Conservation (phyloP, 2,888 invertebrate species). For the Sarcophaga subvicina region DNA sequence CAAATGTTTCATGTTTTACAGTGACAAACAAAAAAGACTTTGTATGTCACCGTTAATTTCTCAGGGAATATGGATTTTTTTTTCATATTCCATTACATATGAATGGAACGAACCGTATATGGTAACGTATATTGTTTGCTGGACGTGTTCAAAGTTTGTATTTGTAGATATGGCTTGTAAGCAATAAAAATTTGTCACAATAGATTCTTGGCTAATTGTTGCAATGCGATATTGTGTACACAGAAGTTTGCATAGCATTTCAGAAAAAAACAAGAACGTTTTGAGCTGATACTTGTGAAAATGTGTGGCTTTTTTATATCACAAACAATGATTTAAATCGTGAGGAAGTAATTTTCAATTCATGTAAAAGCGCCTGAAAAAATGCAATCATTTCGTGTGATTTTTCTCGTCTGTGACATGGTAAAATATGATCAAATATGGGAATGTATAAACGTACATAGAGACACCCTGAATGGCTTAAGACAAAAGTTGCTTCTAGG, state of each 20-base stretch:
- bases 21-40: neutral
- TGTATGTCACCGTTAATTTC: neutral
- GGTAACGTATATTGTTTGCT: neutral
- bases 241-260: neutral
- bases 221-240: neutral
- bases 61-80: neutral
- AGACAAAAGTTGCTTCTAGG: no score
- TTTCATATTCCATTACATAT: no score
- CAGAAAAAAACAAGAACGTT: neutral
- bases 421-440: no score
- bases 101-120: neutral
- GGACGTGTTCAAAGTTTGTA: neutral
- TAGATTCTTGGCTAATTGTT: neutral
- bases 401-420: no score
- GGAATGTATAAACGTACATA: no score
- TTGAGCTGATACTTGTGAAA: neutral
- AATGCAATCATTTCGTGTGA: no score
- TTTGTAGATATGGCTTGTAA: neutral
- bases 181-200: neutral
- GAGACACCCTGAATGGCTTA: no score
- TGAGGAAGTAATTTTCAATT: no score
- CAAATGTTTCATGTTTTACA: slow-evolving; percentile 9
- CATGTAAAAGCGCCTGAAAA: no score
- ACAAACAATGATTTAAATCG: no score
- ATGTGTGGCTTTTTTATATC: neutral